Evolutionary conservation across 2,797 vertebrate species (phyloP).

Genomic region (Coluber constrictor): DNA sequence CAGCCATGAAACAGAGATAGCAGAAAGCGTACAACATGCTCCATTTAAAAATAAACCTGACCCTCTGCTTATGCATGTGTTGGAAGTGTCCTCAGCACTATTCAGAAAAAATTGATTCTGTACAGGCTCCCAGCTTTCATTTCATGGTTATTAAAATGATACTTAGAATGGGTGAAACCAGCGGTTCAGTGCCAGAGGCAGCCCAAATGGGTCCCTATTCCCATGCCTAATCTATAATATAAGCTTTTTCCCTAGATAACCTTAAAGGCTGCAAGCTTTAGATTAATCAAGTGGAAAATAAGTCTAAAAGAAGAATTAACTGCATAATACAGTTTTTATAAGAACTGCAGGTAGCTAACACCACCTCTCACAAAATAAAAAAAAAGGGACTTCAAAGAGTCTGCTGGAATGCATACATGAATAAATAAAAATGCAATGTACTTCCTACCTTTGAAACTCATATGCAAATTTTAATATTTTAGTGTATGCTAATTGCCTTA

Average conservation of each 20-base stretch:
- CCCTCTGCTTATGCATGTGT: background rate
- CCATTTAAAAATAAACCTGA: conserved; percentile 6
- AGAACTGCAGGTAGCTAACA: background rate
- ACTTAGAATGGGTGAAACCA: background rate
- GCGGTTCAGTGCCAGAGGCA: background rate
- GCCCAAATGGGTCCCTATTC: background rate
- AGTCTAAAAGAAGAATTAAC: background rate
- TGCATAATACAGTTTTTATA: background rate
- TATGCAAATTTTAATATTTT: background rate
- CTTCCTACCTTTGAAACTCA: background rate
- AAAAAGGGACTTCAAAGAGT: background rate
- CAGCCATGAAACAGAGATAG: background rate
- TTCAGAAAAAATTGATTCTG: background rate
- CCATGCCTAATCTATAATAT: background rate
- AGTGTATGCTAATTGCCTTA: background rate
- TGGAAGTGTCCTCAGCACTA: background rate
- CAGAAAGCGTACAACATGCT: background rate
- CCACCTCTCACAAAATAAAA: background rate
- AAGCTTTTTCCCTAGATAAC: background rate
- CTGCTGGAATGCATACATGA: background rate
- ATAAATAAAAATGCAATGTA: background rate
- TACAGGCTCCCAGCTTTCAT: background rate
- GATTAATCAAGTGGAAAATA: background rate
- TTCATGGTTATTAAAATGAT: conserved; percentile 1
- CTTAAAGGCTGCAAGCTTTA: background rate